Evolutionary conservation across 2,888 invertebrate genomes (phyloP), one percentile per base, ranked within the genome.

Genomic region (Eulithis testata): DNA sequence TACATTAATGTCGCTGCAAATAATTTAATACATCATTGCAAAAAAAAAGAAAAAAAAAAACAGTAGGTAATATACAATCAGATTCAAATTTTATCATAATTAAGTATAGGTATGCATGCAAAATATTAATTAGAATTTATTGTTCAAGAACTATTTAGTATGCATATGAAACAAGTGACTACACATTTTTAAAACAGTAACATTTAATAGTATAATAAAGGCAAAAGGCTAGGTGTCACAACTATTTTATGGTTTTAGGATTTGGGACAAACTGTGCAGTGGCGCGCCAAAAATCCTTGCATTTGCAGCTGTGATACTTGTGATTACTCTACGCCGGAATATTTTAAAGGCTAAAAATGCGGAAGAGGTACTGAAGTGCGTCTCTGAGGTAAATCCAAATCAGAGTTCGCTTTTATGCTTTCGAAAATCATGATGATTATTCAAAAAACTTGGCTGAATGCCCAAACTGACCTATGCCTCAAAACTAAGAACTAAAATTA

Each of bases 261-360:
- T 98, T 71, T 98, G 97, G 97, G 98, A 98, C 84, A 97, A 97
- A 89, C 91, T 98, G 43, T 96, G 97, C 80, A 97, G 97, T 49
- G 97, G 98, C 3, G 97, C 97, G 0, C 95, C 95, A 47, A 96
- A 96, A 89, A 96, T 98, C 76, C 92, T 98, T 53, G 95, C 96
- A 0, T 97, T 96, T 85, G 95, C 97, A 3, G 96, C 96, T 52
- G 94, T 97, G 14, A 96, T 96, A 76, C 90, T 97, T 57, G 90
- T 97, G 6, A 95, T 95, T 55, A 96, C 96, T 14, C 87, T 96
- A 61, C 94, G 96, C 66, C 91, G 96, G 74, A 94, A 94, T 69
- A 90, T 97, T 68, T 81, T 97, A 60, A 94, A 94, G 70, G 95
- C 95, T 70, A 94, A 90, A 57, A 94, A 91, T 71, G 81, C 93